Evolutionary conservation across 2,888 invertebrate genomes (phyloP), one percentile per base, ranked within the genome.

Genomic region (Oconnorella tubifera): DNA sequence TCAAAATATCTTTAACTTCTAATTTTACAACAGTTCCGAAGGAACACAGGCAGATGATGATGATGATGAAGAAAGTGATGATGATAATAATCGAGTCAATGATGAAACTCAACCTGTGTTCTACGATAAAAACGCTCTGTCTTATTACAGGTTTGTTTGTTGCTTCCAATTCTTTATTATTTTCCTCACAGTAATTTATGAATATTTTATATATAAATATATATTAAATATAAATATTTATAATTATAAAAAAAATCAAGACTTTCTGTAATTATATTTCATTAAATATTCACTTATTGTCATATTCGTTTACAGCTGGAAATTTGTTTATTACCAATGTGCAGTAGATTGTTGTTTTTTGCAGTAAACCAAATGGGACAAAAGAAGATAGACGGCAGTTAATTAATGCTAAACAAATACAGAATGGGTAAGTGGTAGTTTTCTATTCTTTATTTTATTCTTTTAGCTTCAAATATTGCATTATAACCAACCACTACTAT

Each of bases 61-160:
- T 10, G 57, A 57, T 4, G 27, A 4, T 10, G 57, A 57, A 57
- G 57, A 57, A 29, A 27, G 25, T n/a, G n/a, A 10, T 29, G 31
- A 57, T 10, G 57, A 57, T 4, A 10, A 4, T 10, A 31, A 57
- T 28, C 28, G 31, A 29, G 14, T n/a, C 10, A 14, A 10, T 29
- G 31, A 29, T 10, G 10, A 57, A 57, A 6, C 57, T 10, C 19
- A 57, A 31, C n/a, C 57, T 6, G 19, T 10, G 10, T 57, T 10
- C 31, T 40, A 40, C 23, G 57, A 57, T 27, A 57, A 57, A 29
- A 57, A 57, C 28, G 28, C 10, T 29, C 23, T 57, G 23, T 57
- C 57, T 14, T 57, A 57, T 29, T 57, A 57, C 57, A 57, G 57
- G 57, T 57, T 14, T 57, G 40, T 40, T 10, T 40, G 10, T 40